These are phyloP conservation scores for Uria lomvia DNA, from an alignment of 2,113 vertebrate genomes.

Conservation along the genomic window DNA sequence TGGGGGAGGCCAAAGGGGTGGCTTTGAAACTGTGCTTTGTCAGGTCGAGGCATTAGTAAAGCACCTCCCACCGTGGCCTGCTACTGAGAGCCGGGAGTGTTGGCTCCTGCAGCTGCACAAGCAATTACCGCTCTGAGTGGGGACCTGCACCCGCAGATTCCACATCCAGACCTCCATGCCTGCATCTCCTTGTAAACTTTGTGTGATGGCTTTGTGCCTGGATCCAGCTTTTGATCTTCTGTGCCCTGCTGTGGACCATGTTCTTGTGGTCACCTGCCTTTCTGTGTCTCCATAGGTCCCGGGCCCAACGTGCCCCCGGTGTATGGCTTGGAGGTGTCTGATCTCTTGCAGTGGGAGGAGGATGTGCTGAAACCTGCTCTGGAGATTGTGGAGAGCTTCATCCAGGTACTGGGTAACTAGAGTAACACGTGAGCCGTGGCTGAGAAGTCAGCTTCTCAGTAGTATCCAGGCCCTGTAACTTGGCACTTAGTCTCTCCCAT, in stretches of 20 bases:
- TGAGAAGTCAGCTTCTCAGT: not conserved
- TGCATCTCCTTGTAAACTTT: not conserved
- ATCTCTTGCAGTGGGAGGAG: conserved; percentile 85
- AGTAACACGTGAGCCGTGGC: not conserved
- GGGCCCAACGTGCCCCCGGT: conserved; percentile 83
- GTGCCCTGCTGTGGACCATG: not conserved
- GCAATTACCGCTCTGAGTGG: not conserved
- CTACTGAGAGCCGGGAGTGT: not conserved
- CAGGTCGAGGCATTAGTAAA: not conserved
- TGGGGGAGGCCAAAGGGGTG: not conserved
- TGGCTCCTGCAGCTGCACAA: not conserved
- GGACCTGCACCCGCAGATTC: not conserved
- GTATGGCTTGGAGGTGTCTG: conserved; percentile 88
- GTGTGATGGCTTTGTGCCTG: not conserved
- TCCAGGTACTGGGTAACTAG: conserved; percentile 77
- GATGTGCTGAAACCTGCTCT: conserved; percentile 86
- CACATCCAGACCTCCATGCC: not conserved
- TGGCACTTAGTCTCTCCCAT: not conserved
- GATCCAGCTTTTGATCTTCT: not conserved
- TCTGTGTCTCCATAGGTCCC: conserved; percentile 75
- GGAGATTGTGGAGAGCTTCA: conserved; percentile 85
- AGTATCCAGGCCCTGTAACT: not conserved
- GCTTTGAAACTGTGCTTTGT: not conserved
- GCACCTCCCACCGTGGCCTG: not conserved
- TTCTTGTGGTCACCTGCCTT: not conserved